A percentile compares a stretch with the other conserved stretches of the same genome.
These are phyloP conservation scores for Leptopilina drosophilae DNA, from an alignment of 2,888 invertebrate species.

Conservation along the genomic window DNA sequence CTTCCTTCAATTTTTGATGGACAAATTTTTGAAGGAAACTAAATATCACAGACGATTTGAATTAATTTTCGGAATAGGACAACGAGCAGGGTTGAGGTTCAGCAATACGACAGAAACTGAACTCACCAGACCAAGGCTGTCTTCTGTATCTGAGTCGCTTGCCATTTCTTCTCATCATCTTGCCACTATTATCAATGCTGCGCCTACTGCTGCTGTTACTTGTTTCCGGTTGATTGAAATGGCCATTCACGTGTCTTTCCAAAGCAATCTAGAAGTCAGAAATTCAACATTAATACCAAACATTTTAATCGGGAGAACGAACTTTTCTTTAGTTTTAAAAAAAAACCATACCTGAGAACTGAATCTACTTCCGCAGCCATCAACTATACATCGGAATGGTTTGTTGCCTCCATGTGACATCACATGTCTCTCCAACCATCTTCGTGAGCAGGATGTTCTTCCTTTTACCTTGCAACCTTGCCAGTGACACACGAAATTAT, in stretches of 20 bases:
- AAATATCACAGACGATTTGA: too few species aligned
- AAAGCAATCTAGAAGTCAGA: slow-evolving; percentile 83
- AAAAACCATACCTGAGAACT: slow-evolving; percentile 86
- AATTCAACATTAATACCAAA: too few species aligned
- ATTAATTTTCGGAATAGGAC: too few species aligned
- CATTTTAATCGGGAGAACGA: too few species aligned
- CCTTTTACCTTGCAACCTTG: slow-evolving; percentile 96
- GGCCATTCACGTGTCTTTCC: slow-evolving; percentile 95
- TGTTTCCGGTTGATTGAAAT: slow-evolving; percentile 86
- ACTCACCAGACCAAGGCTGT: slow-evolving; percentile 92
- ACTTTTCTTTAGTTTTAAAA: too few species aligned
- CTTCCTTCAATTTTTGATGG: too few species aligned
- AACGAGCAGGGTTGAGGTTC: too few species aligned
- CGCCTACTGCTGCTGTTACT: slow-evolving; percentile 82
- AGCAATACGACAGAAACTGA: not conserved
- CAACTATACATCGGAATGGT: slow-evolving; percentile 96
- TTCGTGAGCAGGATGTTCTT: slow-evolving; percentile 92
- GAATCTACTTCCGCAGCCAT: slow-evolving; percentile 92
- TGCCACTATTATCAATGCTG: slow-evolving; percentile 85
- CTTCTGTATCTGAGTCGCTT: slow-evolving; percentile 92
- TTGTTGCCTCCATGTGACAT: slow-evolving; percentile 93
- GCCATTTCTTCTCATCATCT: slow-evolving; percentile 90
- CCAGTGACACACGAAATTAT: slow-evolving; percentile 95
- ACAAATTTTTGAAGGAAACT: too few species aligned
- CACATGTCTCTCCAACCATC: slow-evolving; percentile 96